Conservation (phyloP, 2,888 invertebrate genomes). For the Poecilobothrus nobilitatus region DNA sequence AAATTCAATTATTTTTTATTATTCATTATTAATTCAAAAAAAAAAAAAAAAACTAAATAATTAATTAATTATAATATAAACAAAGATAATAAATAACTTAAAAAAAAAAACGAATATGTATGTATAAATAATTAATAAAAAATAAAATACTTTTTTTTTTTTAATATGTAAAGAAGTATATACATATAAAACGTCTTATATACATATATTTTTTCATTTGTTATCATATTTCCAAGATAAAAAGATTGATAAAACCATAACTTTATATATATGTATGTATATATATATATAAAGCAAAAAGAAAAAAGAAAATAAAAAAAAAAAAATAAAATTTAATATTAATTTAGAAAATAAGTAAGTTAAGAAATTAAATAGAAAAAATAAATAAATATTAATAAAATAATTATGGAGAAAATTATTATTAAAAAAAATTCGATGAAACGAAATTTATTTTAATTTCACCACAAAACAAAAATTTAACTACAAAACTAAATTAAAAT, state of each 20-base stretch:
- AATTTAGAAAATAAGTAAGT: not conserved
- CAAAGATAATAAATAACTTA: no score
- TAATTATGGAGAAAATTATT: no score
- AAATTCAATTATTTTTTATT: not conserved
- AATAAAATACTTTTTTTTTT: no score
- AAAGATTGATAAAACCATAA: not conserved
- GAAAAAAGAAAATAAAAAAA: not conserved
- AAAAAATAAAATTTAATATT: not conserved
- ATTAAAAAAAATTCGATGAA: no score
- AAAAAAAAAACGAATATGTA: no score
- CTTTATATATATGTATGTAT: not conserved
- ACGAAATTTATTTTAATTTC: no score
- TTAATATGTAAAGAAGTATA: no score
- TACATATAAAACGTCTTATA: not conserved
- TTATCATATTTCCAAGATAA: not conserved
- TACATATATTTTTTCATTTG: conserved; percentile 3
- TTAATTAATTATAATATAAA: no score
- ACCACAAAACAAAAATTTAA: no score
- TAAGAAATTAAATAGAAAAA: not conserved
- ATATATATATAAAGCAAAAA: no score
- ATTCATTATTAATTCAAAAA: not conserved
- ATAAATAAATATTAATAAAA: not conserved
- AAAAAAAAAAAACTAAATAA: not conserved
- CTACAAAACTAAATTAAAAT: no score
- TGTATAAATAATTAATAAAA: no score